phyloP scores from a whole-genome alignment of 1,140 invertebrate genomes.

The Steinernema feltiae region DNA sequence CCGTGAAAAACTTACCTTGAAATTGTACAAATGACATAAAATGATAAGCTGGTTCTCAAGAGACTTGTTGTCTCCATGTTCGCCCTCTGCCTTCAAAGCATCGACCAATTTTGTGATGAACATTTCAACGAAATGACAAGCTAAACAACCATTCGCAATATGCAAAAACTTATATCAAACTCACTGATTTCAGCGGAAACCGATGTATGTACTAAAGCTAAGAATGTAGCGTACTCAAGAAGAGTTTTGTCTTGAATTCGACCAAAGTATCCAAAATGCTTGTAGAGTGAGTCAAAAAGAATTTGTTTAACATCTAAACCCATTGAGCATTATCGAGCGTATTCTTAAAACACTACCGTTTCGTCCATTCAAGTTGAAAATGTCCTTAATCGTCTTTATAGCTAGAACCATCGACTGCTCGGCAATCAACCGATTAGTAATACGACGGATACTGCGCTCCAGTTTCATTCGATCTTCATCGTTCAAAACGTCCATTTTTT shows the following conservation, averaged over 20 bases:
- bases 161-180: not conserved
- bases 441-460: not conserved
- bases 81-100: not conserved
- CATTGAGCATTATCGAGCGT: not conserved
- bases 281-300: not conserved
- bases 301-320: not conserved
- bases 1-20: not conserved
- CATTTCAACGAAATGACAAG: not conserved
- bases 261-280: not conserved
- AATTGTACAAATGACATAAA: not conserved
- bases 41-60: not conserved
- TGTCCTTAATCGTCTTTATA: not conserved
- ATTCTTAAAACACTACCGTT: not conserved
- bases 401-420: conserved; percentile 3
- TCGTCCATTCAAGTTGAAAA: not conserved
- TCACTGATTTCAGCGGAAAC: not conserved
- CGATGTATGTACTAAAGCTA: not conserved
- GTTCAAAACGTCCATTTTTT: conserved; percentile 2
- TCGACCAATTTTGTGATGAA: not conserved
- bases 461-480: conserved; percentile 1
- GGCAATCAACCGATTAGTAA: not conserved
- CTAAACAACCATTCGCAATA: not conserved
- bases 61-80: not conserved
- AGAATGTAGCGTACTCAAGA: not conserved
- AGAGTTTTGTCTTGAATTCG: conserved; percentile 1